A percentile compares a stretch with the other conserved stretches of the same genome.
phyloP scores from a whole-genome alignment of 1,140 invertebrate species.

The Bombus soroeensis region DNA sequence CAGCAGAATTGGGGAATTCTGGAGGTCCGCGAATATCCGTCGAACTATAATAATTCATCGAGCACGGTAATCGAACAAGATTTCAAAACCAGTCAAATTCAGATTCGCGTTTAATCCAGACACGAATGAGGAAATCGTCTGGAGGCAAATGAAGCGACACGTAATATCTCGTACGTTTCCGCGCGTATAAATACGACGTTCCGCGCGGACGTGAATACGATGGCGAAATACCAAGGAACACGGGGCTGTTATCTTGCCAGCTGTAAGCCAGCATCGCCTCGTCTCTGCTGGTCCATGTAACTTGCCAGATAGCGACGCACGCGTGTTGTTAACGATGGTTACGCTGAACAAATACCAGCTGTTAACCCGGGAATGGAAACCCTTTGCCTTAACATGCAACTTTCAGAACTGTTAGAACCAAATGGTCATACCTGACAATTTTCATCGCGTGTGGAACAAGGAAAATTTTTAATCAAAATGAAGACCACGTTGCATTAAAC shows the following conservation, averaged over 20 bases:
- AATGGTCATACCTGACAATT: background rate
- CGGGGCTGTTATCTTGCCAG: constrained; percentile 5
- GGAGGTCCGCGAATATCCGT: no score
- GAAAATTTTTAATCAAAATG: background rate
- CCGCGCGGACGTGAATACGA: background rate
- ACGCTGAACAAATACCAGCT: constrained; percentile 18
- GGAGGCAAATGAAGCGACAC: constrained; percentile 11
- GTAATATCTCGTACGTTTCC: background rate
- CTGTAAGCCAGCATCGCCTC: background rate
- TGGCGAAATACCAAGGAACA: constrained; percentile 30
- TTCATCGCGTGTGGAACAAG: background rate
- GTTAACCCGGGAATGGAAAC: constrained; percentile 20
- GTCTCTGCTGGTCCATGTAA: constrained; percentile 3
- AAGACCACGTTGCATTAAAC: background rate
- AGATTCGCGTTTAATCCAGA: background rate
- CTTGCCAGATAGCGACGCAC: constrained; percentile 28
- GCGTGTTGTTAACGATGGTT: constrained; percentile 6
- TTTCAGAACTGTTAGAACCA: background rate
- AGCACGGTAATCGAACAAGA: background rate
- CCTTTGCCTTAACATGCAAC: background rate
- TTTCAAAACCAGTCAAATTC: background rate
- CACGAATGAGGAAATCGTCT: background rate
- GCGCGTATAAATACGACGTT: constrained; percentile 17
- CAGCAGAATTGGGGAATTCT: no score
- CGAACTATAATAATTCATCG: no score